phyloP scores from a whole-genome alignment of 2,888 invertebrate genomes.

The Pheosia gnoma region DNA sequence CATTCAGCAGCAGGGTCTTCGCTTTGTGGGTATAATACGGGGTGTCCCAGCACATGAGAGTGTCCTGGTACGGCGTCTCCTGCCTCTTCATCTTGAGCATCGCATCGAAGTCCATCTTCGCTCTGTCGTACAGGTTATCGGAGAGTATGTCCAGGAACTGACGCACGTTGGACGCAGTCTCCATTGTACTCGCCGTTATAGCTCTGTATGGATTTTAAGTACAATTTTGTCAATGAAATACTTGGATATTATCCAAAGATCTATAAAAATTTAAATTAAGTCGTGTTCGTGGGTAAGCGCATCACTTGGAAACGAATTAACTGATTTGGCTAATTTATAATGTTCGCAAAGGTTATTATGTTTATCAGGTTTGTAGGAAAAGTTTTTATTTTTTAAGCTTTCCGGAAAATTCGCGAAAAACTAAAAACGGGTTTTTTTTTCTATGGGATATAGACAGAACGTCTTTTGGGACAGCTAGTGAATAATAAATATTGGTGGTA shows the following conservation, averaged over 20 bases:
- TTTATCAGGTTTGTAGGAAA: too few species aligned
- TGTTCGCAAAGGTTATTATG: too few species aligned
- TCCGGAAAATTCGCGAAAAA: too few species aligned
- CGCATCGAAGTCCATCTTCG: slow-evolving; percentile 88
- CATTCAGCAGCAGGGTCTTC: slow-evolving; percentile 88
- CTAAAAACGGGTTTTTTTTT: too few species aligned
- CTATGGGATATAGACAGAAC: too few species aligned
- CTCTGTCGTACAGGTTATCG: slow-evolving; percentile 87
- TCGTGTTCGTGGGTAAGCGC: background rate
- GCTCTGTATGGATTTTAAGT: slow-evolving; percentile 67
- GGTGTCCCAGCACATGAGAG: slow-evolving; percentile 92
- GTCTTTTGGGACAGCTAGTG: too few species aligned
- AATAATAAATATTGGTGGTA: too few species aligned
- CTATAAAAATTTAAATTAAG: background rate
- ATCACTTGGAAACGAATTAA: too few species aligned
- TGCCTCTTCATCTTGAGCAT: slow-evolving; percentile 90
- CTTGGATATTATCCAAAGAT: too few species aligned
- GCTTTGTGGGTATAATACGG: slow-evolving; percentile 92
- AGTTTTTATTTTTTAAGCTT: too few species aligned
- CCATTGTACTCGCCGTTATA: slow-evolving; percentile 93
- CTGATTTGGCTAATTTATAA: too few species aligned
- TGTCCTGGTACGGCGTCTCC: slow-evolving; percentile 59
- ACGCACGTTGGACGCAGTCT: slow-evolving; percentile 90
- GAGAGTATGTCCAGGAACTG: slow-evolving; percentile 92
- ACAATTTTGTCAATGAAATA: too few species aligned